Evolutionary conservation across 2,797 vertebrate genomes (phyloP), one percentile per base, ranked within the genome.

Genomic region (Oophaga sylvatica): DNA sequence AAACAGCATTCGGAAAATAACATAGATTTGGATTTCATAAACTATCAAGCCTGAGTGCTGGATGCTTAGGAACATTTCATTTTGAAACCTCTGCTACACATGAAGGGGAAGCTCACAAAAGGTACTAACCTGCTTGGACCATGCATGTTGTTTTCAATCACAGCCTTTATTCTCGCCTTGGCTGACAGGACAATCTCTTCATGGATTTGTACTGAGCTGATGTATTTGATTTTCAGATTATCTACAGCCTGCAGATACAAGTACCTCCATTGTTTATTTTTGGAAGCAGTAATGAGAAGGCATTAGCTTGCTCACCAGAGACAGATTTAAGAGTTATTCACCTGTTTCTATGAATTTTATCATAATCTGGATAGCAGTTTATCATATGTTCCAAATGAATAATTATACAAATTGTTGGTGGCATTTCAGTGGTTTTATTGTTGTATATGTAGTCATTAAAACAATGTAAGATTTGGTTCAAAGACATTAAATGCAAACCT

Each of bases 181-280:
- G 91, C 86, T 92, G 91, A 91, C 92, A 93, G 91, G 83, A 92
- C 90, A 91, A 94, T 93, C 92, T 95, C 90, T 92, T 94, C 91
- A 90, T 93, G 91, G 89, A 92, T 92, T 92, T 92, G 86, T 53
- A 91, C 83, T 91, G 90, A 92, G 83, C 88, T 90, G 90, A 94
- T 95, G 89, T 91, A 93, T 93, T 93, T 94, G 92, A 94, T 93
- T 93, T 93, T 90, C 89, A 92, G 90, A 92, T 94, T 93, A 93
- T 93, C 93, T 92, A 92, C 90, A 91, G 93, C 93, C 91, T 94
- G 91, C 93, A 93, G 93, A 92, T 91, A 93, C 84, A 93, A 92
- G 90, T 87, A 83, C 90, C 92, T 90, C 88, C 91, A 93, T 92
- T 93, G 91, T 93, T 94, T 93, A 94, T 92, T 90, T 91, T 85